Percentiles rank a stretch among this genome's conserved stretches.
Evolutionary conservation across 2,797 vertebrate species (phyloP).

Genomic region (Dicrostonyx torquatus): DNA sequence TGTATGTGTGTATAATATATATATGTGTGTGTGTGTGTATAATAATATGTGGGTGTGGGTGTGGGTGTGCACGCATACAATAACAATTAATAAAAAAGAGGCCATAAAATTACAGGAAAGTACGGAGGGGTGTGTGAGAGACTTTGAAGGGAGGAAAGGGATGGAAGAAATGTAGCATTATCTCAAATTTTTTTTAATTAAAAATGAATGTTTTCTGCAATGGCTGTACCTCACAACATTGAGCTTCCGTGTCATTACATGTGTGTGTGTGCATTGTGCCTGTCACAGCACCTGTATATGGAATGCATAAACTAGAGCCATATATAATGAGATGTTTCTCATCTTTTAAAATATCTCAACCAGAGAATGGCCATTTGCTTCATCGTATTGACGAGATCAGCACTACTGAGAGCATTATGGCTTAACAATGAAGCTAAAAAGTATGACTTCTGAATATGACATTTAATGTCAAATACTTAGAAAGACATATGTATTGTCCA

Average conservation of each 20-base stretch:
- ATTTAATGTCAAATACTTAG: not conserved
- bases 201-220: not conserved
- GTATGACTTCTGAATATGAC: not conserved
- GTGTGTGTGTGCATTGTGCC: not conserved
- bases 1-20: not conserved
- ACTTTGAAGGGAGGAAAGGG: not conserved
- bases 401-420: no score
- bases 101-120: not conserved
- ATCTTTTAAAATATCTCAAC: not conserved
- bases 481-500: not conserved
- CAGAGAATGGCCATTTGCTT: not conserved
- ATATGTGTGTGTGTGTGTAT: no score
- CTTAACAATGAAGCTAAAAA: not conserved
- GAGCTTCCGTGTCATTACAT: not conserved
- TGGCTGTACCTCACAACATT: not conserved
- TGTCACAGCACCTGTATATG: not conserved
- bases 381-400: not conserved
- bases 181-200: not conserved
- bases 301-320: not conserved
- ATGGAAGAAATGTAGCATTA: not conserved
- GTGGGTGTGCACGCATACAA: no score
- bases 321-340: not conserved
- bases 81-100: not conserved
- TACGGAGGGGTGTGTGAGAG: not conserved
- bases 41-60: no score